Conservation (phyloP, 2,888 invertebrate species). For the Syrphus vitripennis region DNA sequence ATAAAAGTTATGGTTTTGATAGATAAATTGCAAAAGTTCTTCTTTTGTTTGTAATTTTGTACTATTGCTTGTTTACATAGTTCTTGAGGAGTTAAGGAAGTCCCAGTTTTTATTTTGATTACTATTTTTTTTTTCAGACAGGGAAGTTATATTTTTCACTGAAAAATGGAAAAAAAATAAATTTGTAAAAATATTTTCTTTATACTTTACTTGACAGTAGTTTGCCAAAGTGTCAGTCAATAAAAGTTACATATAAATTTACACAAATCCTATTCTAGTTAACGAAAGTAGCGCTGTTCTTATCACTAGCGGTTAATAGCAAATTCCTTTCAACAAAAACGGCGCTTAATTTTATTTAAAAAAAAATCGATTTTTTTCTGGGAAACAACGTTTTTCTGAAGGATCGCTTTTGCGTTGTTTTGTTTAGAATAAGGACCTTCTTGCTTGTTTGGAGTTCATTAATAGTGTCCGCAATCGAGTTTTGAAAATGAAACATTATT, state of each 20-base stretch:
- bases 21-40: neutral
- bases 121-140: neutral
- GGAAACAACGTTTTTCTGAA: too few relatives aligned
- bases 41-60: constrained; percentile 5
- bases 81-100: constrained; percentile 33
- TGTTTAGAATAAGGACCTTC: too few relatives aligned
- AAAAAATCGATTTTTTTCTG: too few relatives aligned
- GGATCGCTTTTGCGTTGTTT: too few relatives aligned
- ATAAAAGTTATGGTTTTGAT: neutral
- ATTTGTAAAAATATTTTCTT: constrained; percentile 41
- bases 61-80: constrained; percentile 53
- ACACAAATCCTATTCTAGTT: neutral
- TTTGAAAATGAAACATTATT: too few relatives aligned
- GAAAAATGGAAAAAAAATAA: constrained; percentile 22
- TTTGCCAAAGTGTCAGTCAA: constrained; percentile 66
- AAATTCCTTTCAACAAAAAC: neutral
- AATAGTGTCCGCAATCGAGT: too few relatives aligned
- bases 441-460: too few relatives aligned
- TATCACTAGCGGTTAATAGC: neutral
- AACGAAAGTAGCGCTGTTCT: neutral
- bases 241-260: neutral
- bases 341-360: too few relatives aligned
- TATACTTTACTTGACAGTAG: constrained; percentile 42
- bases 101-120: neutral
- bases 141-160: constrained; percentile 46